Percentiles rank a stretch among this genome's conserved stretches.
phyloP scores from a whole-genome alignment of 2,888 invertebrate genomes.

The Esperia sulphurella region DNA sequence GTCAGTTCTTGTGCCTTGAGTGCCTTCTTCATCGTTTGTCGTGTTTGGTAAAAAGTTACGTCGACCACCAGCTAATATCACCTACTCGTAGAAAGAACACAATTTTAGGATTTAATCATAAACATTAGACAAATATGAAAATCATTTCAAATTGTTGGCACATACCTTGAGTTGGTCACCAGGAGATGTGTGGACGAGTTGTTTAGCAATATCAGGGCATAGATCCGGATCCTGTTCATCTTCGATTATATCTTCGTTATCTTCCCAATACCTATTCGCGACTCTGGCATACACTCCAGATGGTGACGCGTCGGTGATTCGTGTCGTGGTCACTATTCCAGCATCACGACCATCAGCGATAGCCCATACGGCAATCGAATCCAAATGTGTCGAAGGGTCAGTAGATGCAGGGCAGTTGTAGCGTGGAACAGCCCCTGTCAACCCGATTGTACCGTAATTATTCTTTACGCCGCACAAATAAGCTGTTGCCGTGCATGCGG shows the following conservation, averaged over 20 bases:
- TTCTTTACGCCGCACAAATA: slow-evolving; percentile 83
- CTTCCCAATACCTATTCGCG: slow-evolving; percentile 84
- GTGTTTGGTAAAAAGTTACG: slow-evolving; percentile 78
- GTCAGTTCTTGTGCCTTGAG: slow-evolving; percentile 70
- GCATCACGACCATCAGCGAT: slow-evolving; percentile 60
- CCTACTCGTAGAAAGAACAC: slow-evolving; percentile 48
- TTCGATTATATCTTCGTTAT: slow-evolving; percentile 71
- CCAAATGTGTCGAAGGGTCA: slow-evolving; percentile 71
- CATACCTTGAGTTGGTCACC: slow-evolving; percentile 83
- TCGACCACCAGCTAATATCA: slow-evolving; percentile 87
- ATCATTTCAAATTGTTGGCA: neutral
- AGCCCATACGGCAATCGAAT: slow-evolving; percentile 83
- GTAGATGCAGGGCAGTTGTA: slow-evolving; percentile 79
- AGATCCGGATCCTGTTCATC: slow-evolving; percentile 55
- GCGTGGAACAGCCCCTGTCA: slow-evolving; percentile 79
- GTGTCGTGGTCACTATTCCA: slow-evolving; percentile 83
- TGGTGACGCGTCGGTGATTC: slow-evolving; percentile 89
- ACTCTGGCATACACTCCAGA: slow-evolving; percentile 83
- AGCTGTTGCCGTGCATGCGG: slow-evolving; percentile 84
- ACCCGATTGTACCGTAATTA: slow-evolving; percentile 81
- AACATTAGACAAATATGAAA: neutral
- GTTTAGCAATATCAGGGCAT: slow-evolving; percentile 86
- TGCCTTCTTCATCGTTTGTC: slow-evolving; percentile 67
- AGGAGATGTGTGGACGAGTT: slow-evolving; percentile 80
- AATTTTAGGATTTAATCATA: neutral